Conservation (phyloP, 2,888 invertebrate species). For the Cactoblastis cactorum region DNA sequence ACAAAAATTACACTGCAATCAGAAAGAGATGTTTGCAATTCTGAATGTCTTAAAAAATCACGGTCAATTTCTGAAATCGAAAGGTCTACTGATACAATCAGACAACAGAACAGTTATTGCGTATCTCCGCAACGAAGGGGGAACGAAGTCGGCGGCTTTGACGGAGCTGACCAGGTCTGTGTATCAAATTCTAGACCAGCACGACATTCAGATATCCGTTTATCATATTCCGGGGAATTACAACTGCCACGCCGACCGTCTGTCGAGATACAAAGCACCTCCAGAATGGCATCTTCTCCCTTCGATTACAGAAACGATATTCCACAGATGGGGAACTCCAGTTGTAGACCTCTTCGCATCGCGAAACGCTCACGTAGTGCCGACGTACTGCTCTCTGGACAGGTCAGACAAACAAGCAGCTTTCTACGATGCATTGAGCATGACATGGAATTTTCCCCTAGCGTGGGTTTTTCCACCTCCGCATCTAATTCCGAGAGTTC, state of each 20-base stretch:
- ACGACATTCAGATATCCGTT: neutral
- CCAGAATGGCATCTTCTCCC: no score
- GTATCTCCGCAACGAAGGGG: neutral
- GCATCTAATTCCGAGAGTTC: no score
- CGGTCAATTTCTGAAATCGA: neutral
- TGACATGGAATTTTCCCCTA: neutral
- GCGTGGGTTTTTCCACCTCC: no score
- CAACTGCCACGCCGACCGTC: neutral
- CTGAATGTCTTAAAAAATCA: neutral
- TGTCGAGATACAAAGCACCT: no score
- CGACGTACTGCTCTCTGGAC: no score
- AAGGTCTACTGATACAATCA: neutral
- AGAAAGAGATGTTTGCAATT: neutral
- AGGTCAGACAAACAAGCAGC: neutral
- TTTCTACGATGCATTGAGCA: neutral
- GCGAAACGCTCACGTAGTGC: no score
- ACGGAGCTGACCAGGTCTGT: neutral
- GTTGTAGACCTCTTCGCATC: no score
- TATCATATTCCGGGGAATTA: neutral
- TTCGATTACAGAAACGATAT: no score
- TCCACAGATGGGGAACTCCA: no score
- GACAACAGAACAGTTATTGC: neutral
- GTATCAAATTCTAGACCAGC: neutral
- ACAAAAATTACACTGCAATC: neutral
- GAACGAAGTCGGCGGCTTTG: neutral